phyloP scores from a whole-genome alignment of 2,113 vertebrate species.

The Ageneiosus marmoratus region DNA sequence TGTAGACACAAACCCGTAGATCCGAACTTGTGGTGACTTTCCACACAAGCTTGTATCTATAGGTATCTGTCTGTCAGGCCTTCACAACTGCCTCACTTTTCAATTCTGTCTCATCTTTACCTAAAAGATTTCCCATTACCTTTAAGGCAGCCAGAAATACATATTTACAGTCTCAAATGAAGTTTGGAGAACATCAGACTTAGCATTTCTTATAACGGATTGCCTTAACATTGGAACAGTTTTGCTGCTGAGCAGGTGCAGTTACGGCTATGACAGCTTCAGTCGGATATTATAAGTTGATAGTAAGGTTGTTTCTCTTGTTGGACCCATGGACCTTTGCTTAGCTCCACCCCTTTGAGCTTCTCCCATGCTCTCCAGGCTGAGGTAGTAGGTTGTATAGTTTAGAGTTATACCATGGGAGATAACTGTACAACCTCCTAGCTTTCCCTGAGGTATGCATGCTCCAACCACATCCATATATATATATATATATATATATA shows the following conservation, averaged over 20 bases:
- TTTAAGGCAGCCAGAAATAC: not conserved
- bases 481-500: slow-evolving; percentile 2
- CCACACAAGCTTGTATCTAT: slow-evolving; percentile 98
- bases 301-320: not conserved
- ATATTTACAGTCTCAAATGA: not conserved
- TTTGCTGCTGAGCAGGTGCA: not conserved
- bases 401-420: slow-evolving; percentile 91
- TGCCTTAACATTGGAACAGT: not conserved
- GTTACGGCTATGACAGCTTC: not conserved
- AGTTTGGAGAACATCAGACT: not conserved
- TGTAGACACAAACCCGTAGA: slow-evolving; percentile 98
- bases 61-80: slow-evolving; percentile 92
- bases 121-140: not conserved
- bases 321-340: not conserved
- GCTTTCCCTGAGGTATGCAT: slow-evolving; percentile 89
- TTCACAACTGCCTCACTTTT: slow-evolving; percentile 46
- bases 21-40: slow-evolving; percentile 97
- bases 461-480: slow-evolving; percentile 33
- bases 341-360: not conserved
- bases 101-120: not conserved
- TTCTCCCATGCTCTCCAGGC: slow-evolving; percentile 72
- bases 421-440: slow-evolving; percentile 98
- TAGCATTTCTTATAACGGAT: not conserved
- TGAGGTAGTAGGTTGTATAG: slow-evolving; percentile 99
- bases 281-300: not conserved